A percentile compares a stretch with the other conserved stretches of the same genome.
phyloP scores from a whole-genome alignment of 35 echinoderm and acorn worm genomes.

The Ophiothrix spiculata region DNA sequence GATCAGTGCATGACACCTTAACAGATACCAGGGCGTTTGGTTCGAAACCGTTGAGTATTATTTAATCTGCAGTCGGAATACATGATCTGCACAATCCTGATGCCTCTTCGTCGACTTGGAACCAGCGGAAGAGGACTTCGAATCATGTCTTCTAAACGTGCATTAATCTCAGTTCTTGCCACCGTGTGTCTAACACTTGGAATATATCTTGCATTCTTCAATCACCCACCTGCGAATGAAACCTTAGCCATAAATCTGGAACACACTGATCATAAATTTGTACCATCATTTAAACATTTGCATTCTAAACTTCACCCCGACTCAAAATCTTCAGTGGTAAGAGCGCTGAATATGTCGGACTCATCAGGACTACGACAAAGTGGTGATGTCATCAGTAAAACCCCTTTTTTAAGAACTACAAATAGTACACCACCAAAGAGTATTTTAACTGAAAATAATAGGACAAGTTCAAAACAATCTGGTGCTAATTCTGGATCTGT shows the following conservation, averaged over 20 bases:
- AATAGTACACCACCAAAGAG: not conserved
- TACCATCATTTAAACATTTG: constrained; percentile 15
- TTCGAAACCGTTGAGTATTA: too few relatives aligned
- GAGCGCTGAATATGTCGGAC: constrained; percentile 1
- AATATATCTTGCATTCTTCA: constrained; percentile 61
- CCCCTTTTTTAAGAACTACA: not conserved
- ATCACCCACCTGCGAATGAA: constrained; percentile 45
- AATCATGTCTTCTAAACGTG: constrained; percentile 50
- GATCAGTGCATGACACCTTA: too few relatives aligned
- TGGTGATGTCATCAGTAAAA: not conserved
- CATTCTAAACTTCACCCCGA: not conserved
- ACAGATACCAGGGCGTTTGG: too few relatives aligned
- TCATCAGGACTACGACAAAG: not conserved
- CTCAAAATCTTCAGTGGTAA: not conserved
- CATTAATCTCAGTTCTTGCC: constrained; percentile 25
- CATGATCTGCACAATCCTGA: too few relatives aligned
- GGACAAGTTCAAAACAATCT: not conserved
- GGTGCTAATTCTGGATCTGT: not conserved
- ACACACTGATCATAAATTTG: constrained; percentile 2
- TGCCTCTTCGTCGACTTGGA: not conserved
- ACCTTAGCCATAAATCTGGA: constrained; percentile 43
- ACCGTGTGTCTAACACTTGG: constrained; percentile 33
- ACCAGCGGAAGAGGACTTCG: not conserved
- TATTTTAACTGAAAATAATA: not conserved
- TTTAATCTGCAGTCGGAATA: too few relatives aligned